Base-by-base conservation (phyloP, 2,797 vertebrate species). In the Margarornis squamiger region DNA sequence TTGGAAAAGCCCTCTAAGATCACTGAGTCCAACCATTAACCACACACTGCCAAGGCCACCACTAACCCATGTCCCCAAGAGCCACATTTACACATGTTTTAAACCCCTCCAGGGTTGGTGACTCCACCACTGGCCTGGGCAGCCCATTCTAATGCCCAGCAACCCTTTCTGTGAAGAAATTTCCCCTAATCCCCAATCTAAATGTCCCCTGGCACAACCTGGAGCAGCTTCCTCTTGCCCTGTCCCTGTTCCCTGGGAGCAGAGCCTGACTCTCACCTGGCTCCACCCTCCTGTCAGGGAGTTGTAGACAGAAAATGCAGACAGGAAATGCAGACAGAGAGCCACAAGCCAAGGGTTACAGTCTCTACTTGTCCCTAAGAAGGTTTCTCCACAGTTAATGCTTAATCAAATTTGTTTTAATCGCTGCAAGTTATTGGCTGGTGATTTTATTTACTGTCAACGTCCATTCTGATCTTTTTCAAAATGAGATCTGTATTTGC, bases 371-470 rank as follows among this genome's bases (percentile, higher is more conserved):
- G 76, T 76, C 80, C 61, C 59, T 63, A 46, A 84, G 46, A 86
- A 88, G 73, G 59, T 76, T 88, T 76, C 59, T 84, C 34, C 21
- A 24, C 36, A 34, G 88, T 85, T 94, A 94, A 95, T 82, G 48
- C 90, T 93, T 95, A 95, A 95, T 95, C 77, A 95, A 89, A 79
- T 93, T 90, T 90, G 57, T 34, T 92, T 93, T 83, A 94, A 90
- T 54, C 6, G 1, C 77, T 89, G 61, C 45, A 65, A 88, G 68
- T 73, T 93, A 85, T 63, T 94, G 94, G 96, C 83, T 30, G 0
- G 59, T 32, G 51, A 77, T 84, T 92, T 92, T 97, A 95, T 96
- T 96, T 97, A 96, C 92, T 21, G 3, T 92, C 5, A 0, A 91
- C 12, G 23, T 90, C 83, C 90, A 95, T 94, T 95, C 68, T 88